Percentiles rank a stretch among this genome's conserved stretches.
Evolutionary conservation across 30 jellyfish, hydroid and myxozoan species (phyloP).

Genomic region (Aurelia aurita): DNA sequence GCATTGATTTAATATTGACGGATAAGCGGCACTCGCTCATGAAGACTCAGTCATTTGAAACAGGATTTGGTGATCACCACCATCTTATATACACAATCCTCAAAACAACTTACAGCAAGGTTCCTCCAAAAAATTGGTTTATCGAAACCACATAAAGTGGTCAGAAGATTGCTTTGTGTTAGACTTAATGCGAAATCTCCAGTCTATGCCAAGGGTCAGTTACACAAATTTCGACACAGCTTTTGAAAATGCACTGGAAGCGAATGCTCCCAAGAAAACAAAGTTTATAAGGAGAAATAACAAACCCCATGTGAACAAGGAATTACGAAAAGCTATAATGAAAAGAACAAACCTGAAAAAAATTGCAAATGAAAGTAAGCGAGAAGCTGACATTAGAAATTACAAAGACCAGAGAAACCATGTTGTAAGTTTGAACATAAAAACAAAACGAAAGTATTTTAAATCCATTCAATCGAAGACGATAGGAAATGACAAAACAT

Average conservation of each 20-base stretch:
- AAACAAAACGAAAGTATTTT: neutral
- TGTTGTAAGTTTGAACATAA: conserved; percentile 3
- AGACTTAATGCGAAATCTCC: conserved; percentile 24
- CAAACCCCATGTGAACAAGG: too few species aligned
- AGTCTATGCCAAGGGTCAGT: conserved; percentile 24
- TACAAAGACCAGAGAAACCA: conserved; percentile 34
- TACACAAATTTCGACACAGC: conserved; percentile 19
- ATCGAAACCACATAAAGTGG: conserved; percentile 42
- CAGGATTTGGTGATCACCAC: conserved; percentile 71
- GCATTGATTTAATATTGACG: conserved; percentile 20
- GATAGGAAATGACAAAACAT: conserved; percentile 3
- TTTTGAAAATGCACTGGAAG: conserved; percentile 33
- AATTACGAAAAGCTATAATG: too few species aligned
- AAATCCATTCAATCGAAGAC: too few species aligned
- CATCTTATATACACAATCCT: conserved; percentile 49
- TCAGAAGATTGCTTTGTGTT: conserved; percentile 22
- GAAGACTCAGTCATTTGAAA: conserved; percentile 47
- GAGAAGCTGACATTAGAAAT: conserved; percentile 21
- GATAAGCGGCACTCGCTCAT: conserved; percentile 25
- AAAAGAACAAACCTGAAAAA: too few species aligned
- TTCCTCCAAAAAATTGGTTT: conserved; percentile 14
- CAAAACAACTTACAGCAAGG: conserved; percentile 35
- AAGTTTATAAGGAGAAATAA: conserved; percentile 30
- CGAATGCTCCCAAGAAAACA: conserved; percentile 37
- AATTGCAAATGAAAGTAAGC: conserved; percentile 18